Base-by-base conservation (phyloP, 2,797 vertebrate genomes). In the Syndactyla subalaris region DNA sequence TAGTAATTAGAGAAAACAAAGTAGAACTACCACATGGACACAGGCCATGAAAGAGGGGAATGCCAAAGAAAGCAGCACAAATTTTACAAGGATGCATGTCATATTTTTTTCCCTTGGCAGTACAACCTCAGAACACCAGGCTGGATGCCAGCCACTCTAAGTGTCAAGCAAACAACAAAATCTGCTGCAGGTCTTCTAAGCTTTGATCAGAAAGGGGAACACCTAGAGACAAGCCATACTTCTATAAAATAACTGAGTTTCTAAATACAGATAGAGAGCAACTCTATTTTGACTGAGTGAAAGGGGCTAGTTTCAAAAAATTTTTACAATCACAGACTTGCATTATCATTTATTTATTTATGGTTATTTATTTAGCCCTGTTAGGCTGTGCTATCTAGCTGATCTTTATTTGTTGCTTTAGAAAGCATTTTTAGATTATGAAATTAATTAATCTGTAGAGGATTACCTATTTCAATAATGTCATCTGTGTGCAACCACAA, bases 1-100 rank as follows among this genome's bases (percentile, higher is more conserved):
- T 78, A 41, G 68, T 89, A 96, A 97, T 98, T 96, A 97, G 85
- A 95, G 94, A 96, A 97, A 97, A 97, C 92, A 96, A 96, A 97
- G 93, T 61, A 95, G 85, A 97, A 94, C 89, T 93, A 86, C 96
- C 86, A 92, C 82, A 81, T 92, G 91, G 91, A 97, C 16, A 2
- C n/a, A 59, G 86, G 45, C 88, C 87, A 93, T 87, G 58, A 32
- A 57, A 89, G 71, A 86, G 22, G 36, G 30, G 65, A 68, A 84
- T 91, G 95, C 93, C 97, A 97, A 96, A 95, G 93, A 93, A 97
- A 94, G 93, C 79, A 92, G 55, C 74, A 92, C 92, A 73, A 41
- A 57, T 86, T 95, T 97, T 94, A 94, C 32, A 75, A 68, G 86
- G 79, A 85, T 66, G 45, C 68, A 72, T 20, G 78, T 85, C 20